Conservation (phyloP, 1,140 invertebrate genomes). For the Nixonia krombeini region DNA sequence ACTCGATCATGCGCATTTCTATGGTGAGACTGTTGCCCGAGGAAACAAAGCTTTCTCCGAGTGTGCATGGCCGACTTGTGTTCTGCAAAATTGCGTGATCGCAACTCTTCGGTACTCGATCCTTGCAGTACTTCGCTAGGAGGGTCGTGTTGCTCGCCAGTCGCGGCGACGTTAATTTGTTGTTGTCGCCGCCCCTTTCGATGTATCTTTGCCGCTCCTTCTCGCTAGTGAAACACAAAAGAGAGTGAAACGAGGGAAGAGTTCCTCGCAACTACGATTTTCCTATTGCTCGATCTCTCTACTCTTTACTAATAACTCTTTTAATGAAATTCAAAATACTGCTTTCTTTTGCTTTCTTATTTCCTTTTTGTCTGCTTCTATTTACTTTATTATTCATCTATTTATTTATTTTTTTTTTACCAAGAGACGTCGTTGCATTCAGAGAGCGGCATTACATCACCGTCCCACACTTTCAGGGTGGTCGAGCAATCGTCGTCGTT, state of each 20-base stretch:
- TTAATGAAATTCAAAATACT: too few species aligned
- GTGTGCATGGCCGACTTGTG: constrained; percentile 79
- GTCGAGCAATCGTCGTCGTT: constrained; percentile 83
- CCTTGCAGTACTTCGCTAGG: constrained; percentile 83
- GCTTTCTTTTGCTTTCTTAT: too few species aligned
- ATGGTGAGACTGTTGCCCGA: constrained; percentile 84
- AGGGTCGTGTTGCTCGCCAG: constrained; percentile 79
- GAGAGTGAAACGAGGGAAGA: too few species aligned
- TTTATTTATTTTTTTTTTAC: too few species aligned
- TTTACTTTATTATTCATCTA: too few species aligned
- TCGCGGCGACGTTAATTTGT: constrained; percentile 70
- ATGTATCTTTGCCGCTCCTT: constrained; percentile 62
- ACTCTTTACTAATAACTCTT: too few species aligned
- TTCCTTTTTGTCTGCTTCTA: too few species aligned
- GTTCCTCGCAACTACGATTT: too few species aligned
- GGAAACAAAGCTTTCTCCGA: constrained; percentile 87
- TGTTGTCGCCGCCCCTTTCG: constrained; percentile 60
- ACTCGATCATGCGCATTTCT: constrained; percentile 83
- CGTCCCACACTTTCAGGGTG: constrained; percentile 87
- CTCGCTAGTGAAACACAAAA: constrained; percentile 47
- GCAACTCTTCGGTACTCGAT: constrained; percentile 82
- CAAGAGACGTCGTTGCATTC: constrained; percentile 86
- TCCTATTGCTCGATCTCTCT: too few species aligned
- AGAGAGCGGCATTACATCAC: constrained; percentile 81
- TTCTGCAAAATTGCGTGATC: constrained; percentile 80